Conservation (phyloP, 2,797 vertebrate species). For the Cryptoblepharus egeriae region DNA sequence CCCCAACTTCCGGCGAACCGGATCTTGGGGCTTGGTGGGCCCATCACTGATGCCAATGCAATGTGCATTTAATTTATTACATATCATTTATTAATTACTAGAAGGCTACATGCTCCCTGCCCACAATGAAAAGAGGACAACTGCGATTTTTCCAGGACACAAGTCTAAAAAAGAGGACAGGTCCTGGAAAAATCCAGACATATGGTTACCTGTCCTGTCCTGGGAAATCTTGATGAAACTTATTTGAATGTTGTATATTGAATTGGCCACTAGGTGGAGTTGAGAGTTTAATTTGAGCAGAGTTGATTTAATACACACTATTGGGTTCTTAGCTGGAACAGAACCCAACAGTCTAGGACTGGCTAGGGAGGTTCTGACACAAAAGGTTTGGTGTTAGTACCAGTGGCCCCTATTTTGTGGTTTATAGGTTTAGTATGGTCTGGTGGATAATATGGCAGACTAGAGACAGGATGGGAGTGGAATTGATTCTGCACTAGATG, state of each 20-base stretch:
- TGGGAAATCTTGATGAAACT: neutral
- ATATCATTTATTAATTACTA: too few species aligned
- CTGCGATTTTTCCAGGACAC: too few species aligned
- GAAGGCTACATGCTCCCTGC: too few species aligned
- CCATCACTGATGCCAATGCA: too few species aligned
- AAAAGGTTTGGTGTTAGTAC: neutral
- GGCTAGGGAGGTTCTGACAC: neutral
- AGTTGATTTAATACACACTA: neutral
- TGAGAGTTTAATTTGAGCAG: conserved; percentile 4
- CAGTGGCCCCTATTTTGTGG: neutral
- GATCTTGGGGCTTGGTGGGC: too few species aligned
- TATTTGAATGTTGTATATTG: neutral
- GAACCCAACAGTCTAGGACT: neutral
- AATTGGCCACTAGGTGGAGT: conserved; percentile 31
- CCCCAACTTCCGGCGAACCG: too few species aligned
- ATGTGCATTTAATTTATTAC: too few species aligned
- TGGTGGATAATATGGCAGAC: neutral
- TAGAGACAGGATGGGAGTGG: too few species aligned
- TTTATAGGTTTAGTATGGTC: neutral
- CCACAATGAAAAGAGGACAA: too few species aligned
- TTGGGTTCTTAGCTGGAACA: neutral
- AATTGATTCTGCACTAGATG: neutral
- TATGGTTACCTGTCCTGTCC: too few species aligned
- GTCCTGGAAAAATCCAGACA: too few species aligned
- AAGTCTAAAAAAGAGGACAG: too few species aligned